Conservation (phyloP, 2,888 invertebrate genomes). For the Anagyrus pseudococci region DNA sequence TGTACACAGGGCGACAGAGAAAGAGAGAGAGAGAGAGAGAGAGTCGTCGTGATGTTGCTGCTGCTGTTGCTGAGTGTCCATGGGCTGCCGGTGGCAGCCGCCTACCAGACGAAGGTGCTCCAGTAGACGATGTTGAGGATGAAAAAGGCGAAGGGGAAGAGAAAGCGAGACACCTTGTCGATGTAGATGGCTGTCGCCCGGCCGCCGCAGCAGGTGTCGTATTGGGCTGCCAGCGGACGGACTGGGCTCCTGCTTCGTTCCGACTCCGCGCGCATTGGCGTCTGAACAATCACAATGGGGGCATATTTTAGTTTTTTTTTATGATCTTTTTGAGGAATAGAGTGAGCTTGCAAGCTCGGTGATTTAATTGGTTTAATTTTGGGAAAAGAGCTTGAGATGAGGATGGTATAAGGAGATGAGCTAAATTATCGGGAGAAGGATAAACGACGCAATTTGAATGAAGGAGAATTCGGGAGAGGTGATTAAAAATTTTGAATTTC, state of each 20-base stretch:
- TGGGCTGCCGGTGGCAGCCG: too few species aligned
- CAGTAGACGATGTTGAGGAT: conserved; percentile 90
- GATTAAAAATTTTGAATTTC: too few species aligned
- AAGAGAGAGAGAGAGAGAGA: too few species aligned
- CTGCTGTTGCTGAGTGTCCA: too few species aligned
- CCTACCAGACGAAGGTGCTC: conserved; percentile 78
- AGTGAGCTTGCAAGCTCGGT: not conserved
- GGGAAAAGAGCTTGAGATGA: too few species aligned
- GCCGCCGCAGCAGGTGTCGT: conserved; percentile 83
- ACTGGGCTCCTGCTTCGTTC: conserved; percentile 59
- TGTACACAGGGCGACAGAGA: too few species aligned
- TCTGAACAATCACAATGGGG: conserved; percentile 44
- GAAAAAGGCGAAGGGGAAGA: conserved; percentile 89
- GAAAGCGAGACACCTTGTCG: conserved; percentile 86
- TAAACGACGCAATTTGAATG: too few species aligned
- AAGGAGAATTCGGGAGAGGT: too few species aligned
- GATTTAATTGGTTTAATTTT: too few species aligned
- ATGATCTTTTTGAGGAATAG: not conserved
- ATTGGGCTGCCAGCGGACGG: conserved; percentile 66
- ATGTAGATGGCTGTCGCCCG: conserved; percentile 76
- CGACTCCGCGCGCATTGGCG: conserved; percentile 59
- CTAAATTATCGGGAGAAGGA: too few species aligned
- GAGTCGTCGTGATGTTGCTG: too few species aligned
- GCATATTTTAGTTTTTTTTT: not conserved
- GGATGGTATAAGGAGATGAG: too few species aligned